Evolutionary conservation across 2,113 vertebrate species (phyloP).

Genomic region (Lagopus muta): DNA sequence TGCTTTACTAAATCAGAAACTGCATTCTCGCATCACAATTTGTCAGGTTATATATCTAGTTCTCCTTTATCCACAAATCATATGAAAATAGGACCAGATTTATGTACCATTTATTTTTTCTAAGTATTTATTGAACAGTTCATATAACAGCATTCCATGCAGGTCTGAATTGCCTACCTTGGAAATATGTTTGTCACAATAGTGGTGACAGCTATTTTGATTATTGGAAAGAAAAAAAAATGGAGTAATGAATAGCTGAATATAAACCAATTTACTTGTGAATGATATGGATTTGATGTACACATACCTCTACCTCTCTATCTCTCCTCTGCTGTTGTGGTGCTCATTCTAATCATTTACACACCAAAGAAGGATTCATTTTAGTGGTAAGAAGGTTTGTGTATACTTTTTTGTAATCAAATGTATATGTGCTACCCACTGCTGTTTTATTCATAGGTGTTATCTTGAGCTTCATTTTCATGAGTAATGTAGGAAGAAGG

Average conservation of each 20-base stretch:
- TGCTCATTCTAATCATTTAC: not conserved
- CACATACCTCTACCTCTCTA: not conserved
- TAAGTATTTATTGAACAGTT: not conserved
- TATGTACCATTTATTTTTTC: not conserved
- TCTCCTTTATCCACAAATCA: not conserved
- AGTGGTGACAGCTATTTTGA: not conserved
- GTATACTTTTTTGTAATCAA: not conserved
- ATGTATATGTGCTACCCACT: not conserved
- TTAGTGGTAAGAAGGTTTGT: not conserved
- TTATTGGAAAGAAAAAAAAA: not conserved
- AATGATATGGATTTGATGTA: not conserved
- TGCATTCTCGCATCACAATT: not conserved
- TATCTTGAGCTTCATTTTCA: not conserved
- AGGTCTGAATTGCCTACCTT: not conserved
- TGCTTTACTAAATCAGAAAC: not conserved
- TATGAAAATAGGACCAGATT: not conserved
- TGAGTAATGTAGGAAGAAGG: not conserved
- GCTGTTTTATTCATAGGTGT: slow-evolving; percentile 17
- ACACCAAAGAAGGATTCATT: not conserved
- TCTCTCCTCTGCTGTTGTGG: not conserved
- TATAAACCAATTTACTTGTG: not conserved
- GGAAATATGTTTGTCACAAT: accelerated
- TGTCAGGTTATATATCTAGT: not conserved
- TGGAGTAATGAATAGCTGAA: not conserved
- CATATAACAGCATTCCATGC: not conserved